A percentile compares a stretch with the other conserved stretches of the same genome.
These are phyloP conservation scores for Catalaphyllia jardinei DNA, from an alignment of 64 coral and sea anemone genomes.

Conservation along the genomic window DNA sequence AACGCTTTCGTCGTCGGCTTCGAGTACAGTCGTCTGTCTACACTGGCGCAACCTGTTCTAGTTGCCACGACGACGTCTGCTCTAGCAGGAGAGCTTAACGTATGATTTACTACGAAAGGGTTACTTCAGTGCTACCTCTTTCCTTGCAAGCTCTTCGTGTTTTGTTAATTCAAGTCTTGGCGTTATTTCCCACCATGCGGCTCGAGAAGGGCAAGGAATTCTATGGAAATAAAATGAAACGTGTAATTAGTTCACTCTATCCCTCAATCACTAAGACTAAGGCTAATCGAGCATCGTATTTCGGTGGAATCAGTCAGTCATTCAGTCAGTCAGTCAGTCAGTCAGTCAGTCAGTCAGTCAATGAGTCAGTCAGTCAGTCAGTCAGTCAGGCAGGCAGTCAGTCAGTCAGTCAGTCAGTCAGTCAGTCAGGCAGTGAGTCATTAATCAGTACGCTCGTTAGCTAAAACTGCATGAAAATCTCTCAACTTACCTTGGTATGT, in stretches of 20 bases:
- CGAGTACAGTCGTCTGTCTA: too few species aligned
- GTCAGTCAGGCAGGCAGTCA: not conserved
- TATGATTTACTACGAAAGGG: too few species aligned
- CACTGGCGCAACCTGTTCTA: too few species aligned
- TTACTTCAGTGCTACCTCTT: not conserved
- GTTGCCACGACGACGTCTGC: too few species aligned
- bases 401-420: not conserved
- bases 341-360: too few species aligned
- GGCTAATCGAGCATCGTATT: too few species aligned
- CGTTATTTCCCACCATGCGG: not conserved
- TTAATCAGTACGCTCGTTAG: not conserved
- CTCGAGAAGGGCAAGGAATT: constrained; percentile 4
- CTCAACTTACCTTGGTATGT: constrained; percentile 69
- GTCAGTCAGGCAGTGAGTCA: not conserved
- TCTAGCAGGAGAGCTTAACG: too few species aligned
- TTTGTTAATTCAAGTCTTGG: not conserved
- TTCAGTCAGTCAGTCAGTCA: not conserved
- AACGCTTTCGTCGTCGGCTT: too few species aligned
- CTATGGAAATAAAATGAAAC: not conserved
- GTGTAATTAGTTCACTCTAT: not conserved
- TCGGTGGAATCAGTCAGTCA: too few species aligned
- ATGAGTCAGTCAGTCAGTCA: not conserved
- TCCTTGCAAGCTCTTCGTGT: not conserved
- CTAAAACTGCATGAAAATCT: not conserved
- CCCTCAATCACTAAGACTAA: not conserved